A percentile compares a stretch with the other conserved stretches of the same genome.
Conservation (phyloP, 2,113 vertebrate genomes). For the crab-eating macaque (Macaca fascicularis) region DNA sequence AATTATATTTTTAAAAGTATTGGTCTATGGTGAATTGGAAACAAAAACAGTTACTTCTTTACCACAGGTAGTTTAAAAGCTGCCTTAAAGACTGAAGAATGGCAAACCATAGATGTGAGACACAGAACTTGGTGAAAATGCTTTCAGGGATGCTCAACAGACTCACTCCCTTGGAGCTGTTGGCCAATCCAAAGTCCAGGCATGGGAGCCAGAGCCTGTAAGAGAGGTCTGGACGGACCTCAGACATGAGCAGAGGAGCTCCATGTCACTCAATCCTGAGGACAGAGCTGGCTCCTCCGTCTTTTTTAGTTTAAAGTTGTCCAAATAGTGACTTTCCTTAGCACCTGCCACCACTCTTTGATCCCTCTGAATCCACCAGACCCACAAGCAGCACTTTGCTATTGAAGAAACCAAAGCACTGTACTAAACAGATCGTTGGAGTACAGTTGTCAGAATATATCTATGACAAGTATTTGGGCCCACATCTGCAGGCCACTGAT, state of each 20-base stretch:
- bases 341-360: neutral
- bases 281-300: neutral
- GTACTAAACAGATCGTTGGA: neutral
- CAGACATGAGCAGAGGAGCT: no score
- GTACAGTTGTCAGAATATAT: constrained; percentile 5
- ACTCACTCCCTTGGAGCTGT: neutral
- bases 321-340: neutral
- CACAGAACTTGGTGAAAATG: neutral
- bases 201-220: neutral
- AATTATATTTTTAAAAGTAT: neutral
- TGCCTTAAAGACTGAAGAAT: neutral
- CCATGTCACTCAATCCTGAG: neutral
- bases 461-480: constrained; percentile 15
- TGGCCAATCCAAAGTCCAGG: neutral
- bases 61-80: neutral
- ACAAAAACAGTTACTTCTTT: neutral
- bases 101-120: neutral
- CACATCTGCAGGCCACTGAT: neutral
- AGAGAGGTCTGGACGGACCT: neutral
- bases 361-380: neutral
- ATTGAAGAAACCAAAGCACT: constrained; percentile 24
- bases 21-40: neutral
- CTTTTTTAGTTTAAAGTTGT: constrained; percentile 43
- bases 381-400: neutral
- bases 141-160: neutral